phyloP scores from a whole-genome alignment of 2,888 invertebrate species.

The Agrotis segetum region DNA sequence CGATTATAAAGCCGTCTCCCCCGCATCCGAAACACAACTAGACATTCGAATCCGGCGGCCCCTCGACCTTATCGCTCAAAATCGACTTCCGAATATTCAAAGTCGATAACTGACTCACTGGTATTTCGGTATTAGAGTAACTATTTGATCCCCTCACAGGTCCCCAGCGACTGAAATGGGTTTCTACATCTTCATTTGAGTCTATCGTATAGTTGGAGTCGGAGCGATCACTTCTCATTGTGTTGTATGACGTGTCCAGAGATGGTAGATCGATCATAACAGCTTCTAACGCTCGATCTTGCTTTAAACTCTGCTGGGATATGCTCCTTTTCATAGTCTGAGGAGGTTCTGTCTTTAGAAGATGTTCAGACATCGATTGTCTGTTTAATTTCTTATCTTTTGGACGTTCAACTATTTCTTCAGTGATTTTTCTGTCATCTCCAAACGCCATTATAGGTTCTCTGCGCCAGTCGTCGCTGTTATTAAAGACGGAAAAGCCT shows the following conservation, averaged over 20 bases:
- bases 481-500: slow-evolving; percentile 84
- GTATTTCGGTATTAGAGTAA: slow-evolving; percentile 79
- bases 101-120: slow-evolving; percentile 85
- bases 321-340: slow-evolving; percentile 78
- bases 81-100: slow-evolving; percentile 78
- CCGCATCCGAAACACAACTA: slow-evolving; percentile 58
- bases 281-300: slow-evolving; percentile 84
- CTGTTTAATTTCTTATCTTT: slow-evolving; percentile 75
- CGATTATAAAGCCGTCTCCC: neutral
- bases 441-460: slow-evolving; percentile 87
- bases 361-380: slow-evolving; percentile 81
- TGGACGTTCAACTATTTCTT: slow-evolving; percentile 64
- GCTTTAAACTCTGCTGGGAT: slow-evolving; percentile 84
- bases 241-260: slow-evolving; percentile 75
- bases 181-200: slow-evolving; percentile 69
- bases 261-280: slow-evolving; percentile 85
- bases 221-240: slow-evolving; percentile 71
- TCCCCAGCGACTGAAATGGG: slow-evolving; percentile 87
- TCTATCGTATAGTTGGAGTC: slow-evolving; percentile 71
- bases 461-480: slow-evolving; percentile 73
- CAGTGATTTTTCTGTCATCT: slow-evolving; percentile 66
- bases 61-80: slow-evolving; percentile 69
- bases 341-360: slow-evolving; percentile 67
- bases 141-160: slow-evolving; percentile 89
- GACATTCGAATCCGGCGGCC: slow-evolving; percentile 76